Base-by-base conservation (phyloP, 2,888 invertebrate genomes). In the Apamea monoglypha region DNA sequence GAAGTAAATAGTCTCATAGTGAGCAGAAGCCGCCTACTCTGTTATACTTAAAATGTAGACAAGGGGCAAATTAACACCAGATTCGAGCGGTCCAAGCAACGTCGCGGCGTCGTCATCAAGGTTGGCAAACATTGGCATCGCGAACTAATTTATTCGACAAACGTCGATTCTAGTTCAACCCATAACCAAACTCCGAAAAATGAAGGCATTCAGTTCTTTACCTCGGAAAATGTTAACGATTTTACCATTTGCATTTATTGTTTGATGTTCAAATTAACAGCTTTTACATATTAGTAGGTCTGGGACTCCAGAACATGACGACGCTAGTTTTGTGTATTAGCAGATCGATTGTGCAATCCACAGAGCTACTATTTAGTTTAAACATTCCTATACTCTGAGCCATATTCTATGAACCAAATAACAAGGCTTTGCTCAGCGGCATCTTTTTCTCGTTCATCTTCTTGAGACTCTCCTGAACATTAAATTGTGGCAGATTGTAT, bases 51-150 rank as follows among this genome's bases (percentile, higher is more conserved):
- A 76, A 80, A 74, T 87, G 61, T 87, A 82, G 79, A 84, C 82
- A 87, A 88, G 81, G 84, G 50, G 59, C 83, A 76, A 87, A 84
- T 84, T 85, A 86, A 75, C 83, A 81, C 76, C 29, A 40, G 64
- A 53, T 72, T 83, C 80, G 71, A 67, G 71, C 61, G 80, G 64
- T 76, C 61, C 59, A 76, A 78, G 76, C 77, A 83, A 67, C 47
- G 50, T 79, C 59, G 67, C 25, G n/a, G 12, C 50, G 29, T 81
- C 67, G 29, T 82, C 64, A 53, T 81, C 91, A 90, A 89, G 89
- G 90, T 86, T 81, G 53, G 32, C 82, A 87, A 87, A 86, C 74
- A 88, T 85, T 80, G 56, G 47, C 83, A 86, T 74, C 75, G 50
- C 76, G 82, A 82, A 81, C 83, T 83, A 83, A 84, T 88, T 78